Conservation (phyloP, 1,140 invertebrate genomes). For the Megalonaias nervosa region DNA sequence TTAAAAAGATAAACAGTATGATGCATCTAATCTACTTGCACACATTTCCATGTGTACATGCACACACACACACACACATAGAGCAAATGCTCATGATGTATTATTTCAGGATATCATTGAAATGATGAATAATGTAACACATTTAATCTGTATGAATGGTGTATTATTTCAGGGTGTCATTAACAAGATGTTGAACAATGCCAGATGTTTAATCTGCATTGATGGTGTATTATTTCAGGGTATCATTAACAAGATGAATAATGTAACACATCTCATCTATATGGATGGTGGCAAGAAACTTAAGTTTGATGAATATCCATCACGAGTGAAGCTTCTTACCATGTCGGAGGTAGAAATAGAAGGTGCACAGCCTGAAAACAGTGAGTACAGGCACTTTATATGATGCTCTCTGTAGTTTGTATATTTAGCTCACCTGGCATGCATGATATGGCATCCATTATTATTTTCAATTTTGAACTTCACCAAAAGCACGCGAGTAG, state of each 20-base stretch:
- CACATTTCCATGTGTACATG: no score
- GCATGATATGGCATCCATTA: no score
- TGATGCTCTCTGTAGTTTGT: no score
- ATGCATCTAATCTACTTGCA: no score
- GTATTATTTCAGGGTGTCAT: background rate
- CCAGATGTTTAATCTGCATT: constrained; percentile 88
- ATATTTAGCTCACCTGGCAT: no score
- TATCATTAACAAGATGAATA: constrained; percentile 56
- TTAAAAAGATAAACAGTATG: no score
- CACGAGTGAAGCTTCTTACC: constrained; percentile 50
- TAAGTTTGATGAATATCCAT: constrained; percentile 43
- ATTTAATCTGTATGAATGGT: constrained; percentile 91
- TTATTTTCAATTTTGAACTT: no score
- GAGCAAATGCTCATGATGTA: no score
- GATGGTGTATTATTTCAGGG: constrained; percentile 75
- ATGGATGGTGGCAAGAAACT: constrained; percentile 80
- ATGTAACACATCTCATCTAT: constrained; percentile 83
- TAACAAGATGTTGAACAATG: constrained; percentile 8
- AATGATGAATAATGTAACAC: constrained; percentile 70
- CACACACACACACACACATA: no score
- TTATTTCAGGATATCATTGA: background rate
- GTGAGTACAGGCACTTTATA: constrained; percentile 38
- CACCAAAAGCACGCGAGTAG: no score
- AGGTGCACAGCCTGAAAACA: constrained; percentile 57
- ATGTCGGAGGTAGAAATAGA: constrained; percentile 59